Conservation (phyloP, 2,113 vertebrate genomes). For the Oryzias melastigma region DNA sequence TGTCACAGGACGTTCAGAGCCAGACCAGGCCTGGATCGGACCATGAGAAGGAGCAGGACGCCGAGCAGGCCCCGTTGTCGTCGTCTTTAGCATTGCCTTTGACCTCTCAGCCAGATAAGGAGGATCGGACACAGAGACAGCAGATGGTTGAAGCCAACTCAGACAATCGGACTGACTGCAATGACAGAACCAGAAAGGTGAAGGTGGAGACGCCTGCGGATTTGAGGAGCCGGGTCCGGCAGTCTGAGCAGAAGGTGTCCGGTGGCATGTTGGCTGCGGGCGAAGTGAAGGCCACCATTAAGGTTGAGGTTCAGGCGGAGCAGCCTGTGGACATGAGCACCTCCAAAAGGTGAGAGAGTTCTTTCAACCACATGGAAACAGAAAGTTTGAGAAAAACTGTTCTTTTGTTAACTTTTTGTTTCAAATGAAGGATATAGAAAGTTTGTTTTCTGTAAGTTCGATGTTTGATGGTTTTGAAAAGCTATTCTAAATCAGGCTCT, state of each 20-base stretch:
- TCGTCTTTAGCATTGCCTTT: conserved; percentile 46
- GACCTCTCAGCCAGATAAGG: conserved; percentile 33
- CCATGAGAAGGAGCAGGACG: conserved; percentile 22
- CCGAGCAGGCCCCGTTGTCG: conserved; percentile 19
- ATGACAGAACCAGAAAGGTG: conserved; percentile 24
- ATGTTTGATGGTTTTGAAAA: background rate
- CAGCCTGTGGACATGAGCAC: conserved; percentile 94
- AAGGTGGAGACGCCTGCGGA: conserved; percentile 37
- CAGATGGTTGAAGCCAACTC: conserved; percentile 32
- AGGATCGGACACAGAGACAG: conserved; percentile 34
- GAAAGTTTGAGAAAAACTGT: background rate
- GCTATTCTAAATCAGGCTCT: conserved; percentile 27
- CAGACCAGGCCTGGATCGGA: conserved; percentile 23
- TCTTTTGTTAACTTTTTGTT: conserved; percentile 2
- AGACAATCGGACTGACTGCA: conserved; percentile 58
- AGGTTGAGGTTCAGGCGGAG: conserved; percentile 84
- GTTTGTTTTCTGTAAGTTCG: background rate
- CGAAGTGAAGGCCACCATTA: conserved; percentile 83
- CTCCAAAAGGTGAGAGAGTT: conserved; percentile 84
- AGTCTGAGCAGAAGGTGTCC: conserved; percentile 34
- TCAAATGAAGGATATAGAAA: background rate
- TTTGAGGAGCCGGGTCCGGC: conserved; percentile 27
- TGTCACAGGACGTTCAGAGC: conserved; percentile 29
- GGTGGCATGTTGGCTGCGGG: conserved; percentile 67
- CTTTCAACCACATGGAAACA: background rate